Evolutionary conservation across 2,113 vertebrate genomes (phyloP).

Genomic region (Paramormyrops kingsleyae): DNA sequence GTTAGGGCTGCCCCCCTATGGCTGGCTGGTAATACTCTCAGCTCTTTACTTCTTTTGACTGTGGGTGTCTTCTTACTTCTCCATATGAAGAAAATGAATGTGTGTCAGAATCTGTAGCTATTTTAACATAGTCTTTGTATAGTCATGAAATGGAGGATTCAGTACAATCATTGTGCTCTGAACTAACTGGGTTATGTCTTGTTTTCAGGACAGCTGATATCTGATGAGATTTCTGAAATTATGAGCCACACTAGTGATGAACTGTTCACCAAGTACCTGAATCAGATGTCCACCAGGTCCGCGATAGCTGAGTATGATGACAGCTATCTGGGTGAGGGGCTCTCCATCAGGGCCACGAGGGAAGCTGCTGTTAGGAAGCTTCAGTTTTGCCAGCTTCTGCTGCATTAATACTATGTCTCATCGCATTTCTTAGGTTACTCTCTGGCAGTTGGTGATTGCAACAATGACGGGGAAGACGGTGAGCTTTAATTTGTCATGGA

Average conservation of each 20-base stretch:
- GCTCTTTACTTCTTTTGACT: neutral
- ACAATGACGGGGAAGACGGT: conserved; percentile 66
- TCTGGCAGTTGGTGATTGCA: conserved; percentile 74
- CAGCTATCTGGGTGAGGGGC: conserved; percentile 71
- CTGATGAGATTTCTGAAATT: conserved; percentile 69
- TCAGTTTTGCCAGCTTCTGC: neutral
- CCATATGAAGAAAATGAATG: neutral
- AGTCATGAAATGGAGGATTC: neutral
- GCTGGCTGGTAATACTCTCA: neutral
- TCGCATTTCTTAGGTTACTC: conserved; percentile 63
- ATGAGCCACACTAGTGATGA: conserved; percentile 61
- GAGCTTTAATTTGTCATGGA: conserved; percentile 22
- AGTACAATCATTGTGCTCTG: neutral
- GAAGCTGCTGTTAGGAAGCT: neutral
- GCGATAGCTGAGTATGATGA: conserved; percentile 69
- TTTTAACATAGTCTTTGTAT: neutral
- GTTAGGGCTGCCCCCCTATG: neutral
- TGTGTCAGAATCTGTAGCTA: neutral
- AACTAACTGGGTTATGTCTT: neutral
- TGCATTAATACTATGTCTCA: neutral
- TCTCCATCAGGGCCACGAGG: neutral
- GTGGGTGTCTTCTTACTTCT: neutral
- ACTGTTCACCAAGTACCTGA: conserved; percentile 59
- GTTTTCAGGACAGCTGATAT: conserved; percentile 70
- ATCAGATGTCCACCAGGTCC: conserved; percentile 63